phyloP scores from a whole-genome alignment of 1,140 invertebrate genomes.

The Drosophila pallidifrons region DNA sequence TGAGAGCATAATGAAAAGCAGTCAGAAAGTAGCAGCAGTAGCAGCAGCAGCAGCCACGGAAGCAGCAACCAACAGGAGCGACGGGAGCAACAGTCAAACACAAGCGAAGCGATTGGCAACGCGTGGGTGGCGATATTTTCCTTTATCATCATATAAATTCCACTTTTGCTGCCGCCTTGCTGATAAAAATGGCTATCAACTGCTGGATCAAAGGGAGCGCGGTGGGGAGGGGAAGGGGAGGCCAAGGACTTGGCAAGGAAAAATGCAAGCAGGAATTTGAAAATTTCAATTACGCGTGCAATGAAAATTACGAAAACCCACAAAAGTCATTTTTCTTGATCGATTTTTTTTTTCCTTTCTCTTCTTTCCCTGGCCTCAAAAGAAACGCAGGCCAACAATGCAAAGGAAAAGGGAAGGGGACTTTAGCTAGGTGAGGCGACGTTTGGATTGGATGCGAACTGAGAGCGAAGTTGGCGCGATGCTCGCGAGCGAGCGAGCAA shows the following conservation, averaged over 20 bases:
- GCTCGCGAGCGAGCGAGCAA: constrained; percentile 56
- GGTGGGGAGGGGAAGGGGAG: background rate
- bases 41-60: background rate
- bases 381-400: constrained; percentile 77
- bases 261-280: constrained; percentile 83
- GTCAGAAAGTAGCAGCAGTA: constrained; percentile 5
- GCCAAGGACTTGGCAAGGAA: constrained; percentile 23
- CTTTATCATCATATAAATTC: constrained; percentile 82
- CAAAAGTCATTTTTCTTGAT: constrained; percentile 84
- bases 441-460: constrained; percentile 12
- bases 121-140: constrained; percentile 56
- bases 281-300: constrained; percentile 84
- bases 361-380: constrained; percentile 58
- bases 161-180: constrained; percentile 48
- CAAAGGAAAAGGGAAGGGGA: constrained; percentile 17
- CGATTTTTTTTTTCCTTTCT: constrained; percentile 65
- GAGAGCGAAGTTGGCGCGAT: constrained; percentile 44
- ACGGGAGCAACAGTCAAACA: constrained; percentile 20
- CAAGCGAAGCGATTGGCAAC: constrained; percentile 9
- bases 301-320: constrained; percentile 84
- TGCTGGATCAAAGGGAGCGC: background rate
- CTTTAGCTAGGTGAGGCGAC: constrained; percentile 65
- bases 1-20: constrained; percentile 75
- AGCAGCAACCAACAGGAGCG: constrained; percentile 10
- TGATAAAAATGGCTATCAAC: constrained; percentile 57